Evolutionary conservation across 2,888 invertebrate species (phyloP).

Genomic region (Geotrupes spiniger): DNA sequence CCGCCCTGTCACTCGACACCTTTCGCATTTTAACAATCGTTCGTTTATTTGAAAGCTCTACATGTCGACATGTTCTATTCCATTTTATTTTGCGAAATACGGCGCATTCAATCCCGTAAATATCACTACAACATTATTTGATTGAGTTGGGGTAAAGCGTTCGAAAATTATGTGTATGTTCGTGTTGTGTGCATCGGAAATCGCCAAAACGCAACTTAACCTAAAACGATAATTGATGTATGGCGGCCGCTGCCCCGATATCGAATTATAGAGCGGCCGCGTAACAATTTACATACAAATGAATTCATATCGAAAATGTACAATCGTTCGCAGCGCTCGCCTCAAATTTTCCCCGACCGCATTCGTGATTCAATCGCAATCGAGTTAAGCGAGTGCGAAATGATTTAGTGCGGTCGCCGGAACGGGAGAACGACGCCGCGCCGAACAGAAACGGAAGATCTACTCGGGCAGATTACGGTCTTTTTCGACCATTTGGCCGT

Average conservation of each 20-base stretch:
- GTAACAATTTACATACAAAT: slow-evolving; percentile 37
- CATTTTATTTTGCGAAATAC: too few species aligned
- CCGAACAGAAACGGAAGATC: slow-evolving; percentile 30
- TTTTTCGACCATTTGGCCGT: too few species aligned
- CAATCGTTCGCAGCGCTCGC: slow-evolving; percentile 32
- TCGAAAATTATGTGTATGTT: too few species aligned
- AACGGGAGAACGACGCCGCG: slow-evolving; percentile 22
- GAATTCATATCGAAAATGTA: slow-evolving; percentile 34
- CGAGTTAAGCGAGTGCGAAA: slow-evolving; percentile 44
- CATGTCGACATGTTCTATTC: too few species aligned
- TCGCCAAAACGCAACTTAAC: slow-evolving; percentile 1
- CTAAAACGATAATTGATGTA: slow-evolving; percentile 30
- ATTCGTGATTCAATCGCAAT: slow-evolving; percentile 45
- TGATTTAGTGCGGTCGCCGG: slow-evolving; percentile 35
- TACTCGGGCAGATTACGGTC: slow-evolving; percentile 35
- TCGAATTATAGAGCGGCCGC: slow-evolving; percentile 28
- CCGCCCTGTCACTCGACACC: too few species aligned
- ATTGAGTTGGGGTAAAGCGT: too few species aligned
- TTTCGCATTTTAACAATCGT: too few species aligned
- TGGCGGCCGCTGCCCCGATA: slow-evolving; percentile 26
- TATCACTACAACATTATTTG: too few species aligned
- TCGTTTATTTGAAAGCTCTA: too few species aligned
- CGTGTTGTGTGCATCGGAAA: neutral
- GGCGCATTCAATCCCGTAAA: too few species aligned
- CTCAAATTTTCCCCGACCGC: slow-evolving; percentile 40